A percentile compares a stretch with the other conserved stretches of the same genome.
Conservation (phyloP, 37 sponge, comb jelly and placozoan genomes). For the Chondrilla cf. caribensis region DNA sequence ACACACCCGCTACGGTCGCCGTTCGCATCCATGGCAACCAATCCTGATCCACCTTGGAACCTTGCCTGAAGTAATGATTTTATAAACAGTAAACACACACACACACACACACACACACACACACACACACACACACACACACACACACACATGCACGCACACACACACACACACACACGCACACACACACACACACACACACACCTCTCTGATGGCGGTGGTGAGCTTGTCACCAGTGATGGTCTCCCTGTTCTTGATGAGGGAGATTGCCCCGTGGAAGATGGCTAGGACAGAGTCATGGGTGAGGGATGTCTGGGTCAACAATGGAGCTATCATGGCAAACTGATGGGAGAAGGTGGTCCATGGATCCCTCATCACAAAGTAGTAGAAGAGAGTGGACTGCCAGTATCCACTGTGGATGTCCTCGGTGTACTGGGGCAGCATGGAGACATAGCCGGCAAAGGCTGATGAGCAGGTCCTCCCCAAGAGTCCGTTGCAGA, state of each 20-base stretch:
- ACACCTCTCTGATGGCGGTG: slow-evolving; percentile 20
- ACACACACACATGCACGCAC: not conserved
- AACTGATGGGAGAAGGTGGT: not conserved
- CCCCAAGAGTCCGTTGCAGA: not conserved
- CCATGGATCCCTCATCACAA: slow-evolving; percentile 13
- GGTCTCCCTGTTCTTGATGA: slow-evolving; percentile 34
- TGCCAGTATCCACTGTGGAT: slow-evolving; percentile 4
- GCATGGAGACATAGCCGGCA: slow-evolving; percentile 3
- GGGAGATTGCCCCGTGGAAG: slow-evolving; percentile 25
- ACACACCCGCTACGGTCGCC: not conserved
- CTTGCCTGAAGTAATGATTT: not conserved
- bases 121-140: not conserved
- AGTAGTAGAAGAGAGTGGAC: slow-evolving; percentile 24
- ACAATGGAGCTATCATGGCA: slow-evolving; percentile 7
- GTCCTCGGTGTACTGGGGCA: not conserved
- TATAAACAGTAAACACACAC: not conserved
- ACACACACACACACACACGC: not conserved
- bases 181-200: not conserved
- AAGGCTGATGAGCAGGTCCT: slow-evolving; percentile 33
- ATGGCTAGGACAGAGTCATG: slow-evolving; percentile 46
- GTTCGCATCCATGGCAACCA: not conserved
- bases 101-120: not conserved
- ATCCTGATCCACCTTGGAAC: not conserved
- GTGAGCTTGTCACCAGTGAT: slow-evolving; percentile 29
- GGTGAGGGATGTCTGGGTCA: not conserved